A percentile compares a stretch with the other conserved stretches of the same genome.
Evolutionary conservation across 2,888 invertebrate species (phyloP).

Genomic region (Glyphotaelius pellucidus): DNA sequence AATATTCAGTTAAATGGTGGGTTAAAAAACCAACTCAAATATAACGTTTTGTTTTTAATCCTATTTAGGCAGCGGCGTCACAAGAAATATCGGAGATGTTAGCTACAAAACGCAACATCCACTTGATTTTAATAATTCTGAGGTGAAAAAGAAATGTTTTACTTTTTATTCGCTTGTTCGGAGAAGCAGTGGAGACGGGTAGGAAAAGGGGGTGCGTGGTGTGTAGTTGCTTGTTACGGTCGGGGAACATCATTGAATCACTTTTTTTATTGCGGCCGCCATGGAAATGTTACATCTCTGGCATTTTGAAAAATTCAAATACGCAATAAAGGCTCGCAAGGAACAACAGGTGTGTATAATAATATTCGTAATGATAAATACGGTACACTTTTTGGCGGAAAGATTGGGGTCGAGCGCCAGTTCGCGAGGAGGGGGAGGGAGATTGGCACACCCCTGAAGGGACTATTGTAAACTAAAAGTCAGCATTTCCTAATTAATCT

Average conservation of each 20-base stretch:
- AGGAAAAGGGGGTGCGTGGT: conserved; percentile 38
- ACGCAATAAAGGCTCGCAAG: conserved; percentile 60
- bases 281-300: conserved; percentile 54
- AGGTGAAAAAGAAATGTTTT: conserved; percentile 46
- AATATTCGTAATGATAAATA: conserved; percentile 65
- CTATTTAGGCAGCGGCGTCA: neutral
- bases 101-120: conserved; percentile 27
- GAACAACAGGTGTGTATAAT: conserved; percentile 66
- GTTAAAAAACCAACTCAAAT: neutral
- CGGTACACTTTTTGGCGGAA: conserved; percentile 17
- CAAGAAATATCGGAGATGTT: conserved; percentile 27
- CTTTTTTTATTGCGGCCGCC: conserved; percentile 64
- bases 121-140: conserved; percentile 57
- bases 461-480: conserved; percentile 17
- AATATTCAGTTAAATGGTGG: conserved; percentile 5
- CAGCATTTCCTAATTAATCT: conserved; percentile 39
- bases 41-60: neutral
- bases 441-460: conserved; percentile 8
- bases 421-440: conserved; percentile 28
- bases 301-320: conserved; percentile 64
- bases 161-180: conserved; percentile 49
- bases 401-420: neutral
- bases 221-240: conserved; percentile 64
- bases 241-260: conserved; percentile 62
- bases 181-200: neutral